These are phyloP conservation scores for Corydoras maculifer DNA, from an alignment of 2,113 vertebrate species.

Conservation along the genomic window DNA sequence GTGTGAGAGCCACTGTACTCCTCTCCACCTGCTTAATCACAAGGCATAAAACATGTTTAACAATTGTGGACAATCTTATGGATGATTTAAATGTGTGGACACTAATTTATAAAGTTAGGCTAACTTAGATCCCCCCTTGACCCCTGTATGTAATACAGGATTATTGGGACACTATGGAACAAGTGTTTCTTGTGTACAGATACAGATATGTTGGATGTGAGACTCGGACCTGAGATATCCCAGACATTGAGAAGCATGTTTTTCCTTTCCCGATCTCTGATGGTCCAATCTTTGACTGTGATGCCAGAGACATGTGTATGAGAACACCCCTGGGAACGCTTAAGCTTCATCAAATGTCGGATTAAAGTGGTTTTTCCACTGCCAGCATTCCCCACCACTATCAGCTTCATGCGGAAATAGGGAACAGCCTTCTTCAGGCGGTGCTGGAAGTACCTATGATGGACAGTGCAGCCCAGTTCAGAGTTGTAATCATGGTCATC, in stretches of 20 bases:
- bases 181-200: no score
- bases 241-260: constrained; percentile 85
- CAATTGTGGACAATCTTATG: no score
- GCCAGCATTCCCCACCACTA: constrained; percentile 83
- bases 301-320: constrained; percentile 66
- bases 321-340: constrained; percentile 55
- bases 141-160: no score
- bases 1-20: constrained; percentile 83
- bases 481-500: no score
- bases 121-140: no score
- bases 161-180: no score
- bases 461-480: background rate
- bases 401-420: constrained; percentile 90
- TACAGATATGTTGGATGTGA: no score
- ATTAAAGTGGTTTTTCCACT: constrained; percentile 89
- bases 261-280: constrained; percentile 75
- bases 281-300: constrained; percentile 83
- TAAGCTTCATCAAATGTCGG: constrained; percentile 82
- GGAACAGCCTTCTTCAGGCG: constrained; percentile 92
- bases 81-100: no score
- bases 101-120: no score
- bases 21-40: constrained; percentile 69
- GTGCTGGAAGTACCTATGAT: constrained; percentile 86
- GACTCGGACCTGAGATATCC: constrained; percentile 86
- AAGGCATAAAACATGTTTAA: background rate